These are phyloP conservation scores for Uloborus plumipes DNA, from an alignment of 2,888 invertebrate genomes.

Conservation along the genomic window DNA sequence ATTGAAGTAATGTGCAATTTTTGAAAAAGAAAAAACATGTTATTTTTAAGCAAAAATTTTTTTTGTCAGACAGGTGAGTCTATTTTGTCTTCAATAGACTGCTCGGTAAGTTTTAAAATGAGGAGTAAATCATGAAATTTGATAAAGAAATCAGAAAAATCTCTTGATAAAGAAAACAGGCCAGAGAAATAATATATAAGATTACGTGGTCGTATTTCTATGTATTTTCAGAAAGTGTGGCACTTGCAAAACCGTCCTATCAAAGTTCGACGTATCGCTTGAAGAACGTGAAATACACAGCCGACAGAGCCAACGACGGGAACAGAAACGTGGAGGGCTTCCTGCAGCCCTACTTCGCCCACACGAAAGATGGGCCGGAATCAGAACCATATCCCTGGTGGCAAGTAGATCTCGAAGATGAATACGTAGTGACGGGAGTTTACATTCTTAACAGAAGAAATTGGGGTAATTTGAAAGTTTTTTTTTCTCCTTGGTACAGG, in stretches of 20 bases:
- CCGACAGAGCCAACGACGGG: conserved; percentile 66
- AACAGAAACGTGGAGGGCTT: conserved; percentile 63
- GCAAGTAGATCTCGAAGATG: conserved; percentile 66
- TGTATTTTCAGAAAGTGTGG: conserved; percentile 51
- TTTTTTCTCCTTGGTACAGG: no score
- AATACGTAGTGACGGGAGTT: conserved; percentile 64
- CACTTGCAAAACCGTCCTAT: conserved; percentile 63
- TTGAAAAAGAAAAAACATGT: no score
- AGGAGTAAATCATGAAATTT: no score
- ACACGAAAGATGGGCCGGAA: conserved; percentile 61
- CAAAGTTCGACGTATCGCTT: conserved; percentile 66
- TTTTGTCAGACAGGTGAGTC: no score
- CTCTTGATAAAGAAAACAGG: no score
- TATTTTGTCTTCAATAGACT: no score
- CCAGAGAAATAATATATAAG: no score
- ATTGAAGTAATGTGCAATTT: no score
- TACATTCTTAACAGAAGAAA: conserved; percentile 65
- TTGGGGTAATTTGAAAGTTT: conserved; percentile 50
- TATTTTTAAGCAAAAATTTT: no score
- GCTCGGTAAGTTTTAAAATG: no score
- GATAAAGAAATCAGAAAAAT: no score
- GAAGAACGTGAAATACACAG: conserved; percentile 65
- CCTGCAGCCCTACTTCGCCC: conserved; percentile 62
- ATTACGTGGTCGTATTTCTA: no score
- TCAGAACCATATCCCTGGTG: conserved; percentile 66